These are phyloP conservation scores for Perognathus longimembris DNA, from an alignment of 2,113 vertebrate species.

Conservation along the genomic window DNA sequence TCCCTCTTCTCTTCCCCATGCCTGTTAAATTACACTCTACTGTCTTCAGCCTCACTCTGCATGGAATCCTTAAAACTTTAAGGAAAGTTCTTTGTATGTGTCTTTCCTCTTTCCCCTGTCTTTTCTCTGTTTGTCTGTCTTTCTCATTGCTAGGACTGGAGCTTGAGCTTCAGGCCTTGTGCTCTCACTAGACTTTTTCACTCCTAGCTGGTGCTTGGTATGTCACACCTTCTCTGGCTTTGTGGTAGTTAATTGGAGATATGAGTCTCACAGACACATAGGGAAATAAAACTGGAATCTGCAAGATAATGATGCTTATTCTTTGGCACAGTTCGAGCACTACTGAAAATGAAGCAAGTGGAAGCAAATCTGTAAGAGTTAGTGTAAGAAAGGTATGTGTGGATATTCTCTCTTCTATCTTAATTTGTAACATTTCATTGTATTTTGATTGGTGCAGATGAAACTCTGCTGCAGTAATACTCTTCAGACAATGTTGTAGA, in stretches of 20 bases:
- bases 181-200: too few species aligned
- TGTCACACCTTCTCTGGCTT: too few species aligned
- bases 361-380: background rate
- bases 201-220: too few species aligned
- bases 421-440: background rate
- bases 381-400: constrained; percentile 69
- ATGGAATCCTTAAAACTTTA: background rate
- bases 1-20: background rate
- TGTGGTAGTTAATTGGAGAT: too few species aligned
- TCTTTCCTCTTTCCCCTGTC: background rate
- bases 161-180: too few species aligned
- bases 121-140: too few species aligned
- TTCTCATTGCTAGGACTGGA: too few species aligned
- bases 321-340: constrained; percentile 41
- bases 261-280: background rate
- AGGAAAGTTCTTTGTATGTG: background rate
- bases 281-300: background rate
- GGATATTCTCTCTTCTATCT: background rate
- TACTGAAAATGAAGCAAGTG: constrained; percentile 56
- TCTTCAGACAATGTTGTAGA: background rate
- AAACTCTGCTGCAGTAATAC: background rate
- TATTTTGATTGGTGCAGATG: background rate
- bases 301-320: constrained; percentile 41
- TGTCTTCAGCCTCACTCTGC: background rate
- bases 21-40: background rate